Evolutionary conservation across 53 echinoderm and acorn worm genomes (phyloP).

Genomic region (Holothuria scabra): DNA sequence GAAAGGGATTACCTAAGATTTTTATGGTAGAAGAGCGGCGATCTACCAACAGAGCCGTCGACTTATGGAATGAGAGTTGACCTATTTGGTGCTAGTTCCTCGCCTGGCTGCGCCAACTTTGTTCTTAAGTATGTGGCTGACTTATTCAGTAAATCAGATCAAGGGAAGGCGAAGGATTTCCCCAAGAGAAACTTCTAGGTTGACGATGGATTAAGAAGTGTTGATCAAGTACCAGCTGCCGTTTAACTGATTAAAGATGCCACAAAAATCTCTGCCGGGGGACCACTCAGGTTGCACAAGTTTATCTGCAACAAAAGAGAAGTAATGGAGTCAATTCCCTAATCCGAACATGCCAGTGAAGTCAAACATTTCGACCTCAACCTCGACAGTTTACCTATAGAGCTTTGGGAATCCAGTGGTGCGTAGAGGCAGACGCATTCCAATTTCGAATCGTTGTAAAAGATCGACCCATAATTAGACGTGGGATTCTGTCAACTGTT

Average conservation of each 20-base stretch:
- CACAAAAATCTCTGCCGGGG: conserved; percentile 21
- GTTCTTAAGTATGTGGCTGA: conserved; percentile 45
- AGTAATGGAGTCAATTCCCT: conserved; percentile 51
- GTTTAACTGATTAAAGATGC: conserved; percentile 36
- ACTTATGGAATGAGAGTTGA: conserved; percentile 67
- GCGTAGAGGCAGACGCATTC: conserved; percentile 53
- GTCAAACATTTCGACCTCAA: neutral
- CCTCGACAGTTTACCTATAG: conserved; percentile 41
- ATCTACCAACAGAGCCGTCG: conserved; percentile 16
- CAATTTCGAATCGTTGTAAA: conserved; percentile 47
- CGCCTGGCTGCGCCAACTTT: conserved; percentile 63
- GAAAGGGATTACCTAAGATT: conserved; percentile 53
- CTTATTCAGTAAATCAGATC: neutral
- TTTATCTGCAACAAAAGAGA: conserved; percentile 51
- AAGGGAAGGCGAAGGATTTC: neutral
- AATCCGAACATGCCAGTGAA: conserved; percentile 39
- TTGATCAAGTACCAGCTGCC: conserved; percentile 9
- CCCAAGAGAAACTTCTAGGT: conserved; percentile 35
- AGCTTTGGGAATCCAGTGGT: conserved; percentile 58
- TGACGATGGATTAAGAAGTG: conserved; percentile 59
- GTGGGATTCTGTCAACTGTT: conserved; percentile 61
- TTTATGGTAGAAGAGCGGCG: conserved; percentile 54
- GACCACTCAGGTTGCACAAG: conserved; percentile 64
- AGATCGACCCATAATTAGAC: conserved; percentile 41
- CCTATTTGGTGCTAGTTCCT: conserved; percentile 61